A percentile compares a stretch with the other conserved stretches of the same genome.
phyloP scores from a whole-genome alignment of 2,797 vertebrate genomes.

The Pseudopleuronectes americanus region DNA sequence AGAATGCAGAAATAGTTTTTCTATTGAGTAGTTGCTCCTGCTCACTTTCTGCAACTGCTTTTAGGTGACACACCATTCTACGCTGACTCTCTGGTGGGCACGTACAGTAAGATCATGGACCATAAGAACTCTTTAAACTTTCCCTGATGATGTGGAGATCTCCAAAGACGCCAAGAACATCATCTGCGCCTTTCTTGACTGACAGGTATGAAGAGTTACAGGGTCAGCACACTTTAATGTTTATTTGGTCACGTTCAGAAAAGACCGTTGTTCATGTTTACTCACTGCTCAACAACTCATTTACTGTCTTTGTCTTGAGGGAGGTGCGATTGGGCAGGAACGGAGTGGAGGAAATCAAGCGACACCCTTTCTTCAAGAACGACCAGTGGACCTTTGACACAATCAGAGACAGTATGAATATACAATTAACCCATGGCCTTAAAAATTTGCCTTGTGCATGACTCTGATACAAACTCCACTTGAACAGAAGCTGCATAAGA shows the following conservation, averaged over 20 bases:
- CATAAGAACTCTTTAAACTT: constrained; percentile 98
- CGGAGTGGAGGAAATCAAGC: constrained; percentile 97
- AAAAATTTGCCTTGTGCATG: neutral
- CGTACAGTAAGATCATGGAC: constrained; percentile 99
- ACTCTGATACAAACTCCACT: neutral
- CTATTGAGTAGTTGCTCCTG: no score
- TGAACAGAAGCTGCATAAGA: neutral
- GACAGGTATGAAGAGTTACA: constrained; percentile 86
- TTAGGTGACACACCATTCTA: constrained; percentile 98
- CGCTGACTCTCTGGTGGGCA: constrained; percentile 97
- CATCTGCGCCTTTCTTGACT: constrained; percentile 98
- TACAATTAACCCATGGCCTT: neutral
- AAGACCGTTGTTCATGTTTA: neutral
- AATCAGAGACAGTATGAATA: constrained; percentile 89
- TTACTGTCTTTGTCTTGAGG: constrained; percentile 80
- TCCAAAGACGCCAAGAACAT: constrained; percentile 96
- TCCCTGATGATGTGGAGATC: constrained; percentile 98
- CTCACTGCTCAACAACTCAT: neutral
- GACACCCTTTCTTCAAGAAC: constrained; percentile 95
- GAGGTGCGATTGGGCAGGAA: constrained; percentile 96
- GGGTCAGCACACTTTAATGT: neutral
- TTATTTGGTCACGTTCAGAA: neutral
- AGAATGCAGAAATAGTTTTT: neutral
- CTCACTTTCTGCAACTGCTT: constrained; percentile 11
- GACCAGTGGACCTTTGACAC: constrained; percentile 98